Evolutionary conservation across 1,140 invertebrate species (phyloP), one percentile per base, ranked within the genome.

Genomic region (Cecropterus lyciades): DNA sequence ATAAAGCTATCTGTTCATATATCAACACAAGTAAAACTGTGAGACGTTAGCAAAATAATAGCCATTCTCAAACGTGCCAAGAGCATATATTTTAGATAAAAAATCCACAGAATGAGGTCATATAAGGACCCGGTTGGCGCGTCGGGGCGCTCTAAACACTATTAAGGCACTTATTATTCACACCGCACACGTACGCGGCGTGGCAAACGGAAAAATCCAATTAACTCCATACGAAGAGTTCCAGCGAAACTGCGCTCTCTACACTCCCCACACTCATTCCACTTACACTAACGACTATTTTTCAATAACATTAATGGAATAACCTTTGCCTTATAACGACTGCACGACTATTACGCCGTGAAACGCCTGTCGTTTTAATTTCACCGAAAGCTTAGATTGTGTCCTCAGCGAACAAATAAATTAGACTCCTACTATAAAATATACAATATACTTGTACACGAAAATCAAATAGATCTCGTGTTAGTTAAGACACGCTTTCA

Each of bases 121-220:
- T 49, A 69, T 13, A 46, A 63, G 37, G 52, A 64, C 37, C 10
- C 40, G 49, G 48, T 45, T 43, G 53, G 27, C 48, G 42, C 55
- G 70, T 70, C 63, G 43, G 56, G 42, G 53, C 66, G 65, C 68
- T 79, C 73, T 76, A 81, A 85, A 80, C 73, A 84, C 82, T 84
- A 82, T 79, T 79, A 85, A 81, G 71, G 72, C 63, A 75, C 79
- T 82, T 84, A 83, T 83, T 84, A 87, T 85, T 80, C 79, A 87
- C 56, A 73, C 79, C 69, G 75, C 67, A 72, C 84, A 82, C 85
- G 83, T 80, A 73, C 78, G 68, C 75, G 73, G 72, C 79, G 79
- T 72, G 76, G 69, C 80, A 81, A 84, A 86, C 78, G 83, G 82
- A 88, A 88, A 86, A 88, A 86, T 87, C 83, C 84, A 88, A 88